A percentile compares a stretch with the other conserved stretches of the same genome.
These are phyloP conservation scores for Vulpes vulpes DNA, from an alignment of 2,113 vertebrate genomes.

Conservation along the genomic window DNA sequence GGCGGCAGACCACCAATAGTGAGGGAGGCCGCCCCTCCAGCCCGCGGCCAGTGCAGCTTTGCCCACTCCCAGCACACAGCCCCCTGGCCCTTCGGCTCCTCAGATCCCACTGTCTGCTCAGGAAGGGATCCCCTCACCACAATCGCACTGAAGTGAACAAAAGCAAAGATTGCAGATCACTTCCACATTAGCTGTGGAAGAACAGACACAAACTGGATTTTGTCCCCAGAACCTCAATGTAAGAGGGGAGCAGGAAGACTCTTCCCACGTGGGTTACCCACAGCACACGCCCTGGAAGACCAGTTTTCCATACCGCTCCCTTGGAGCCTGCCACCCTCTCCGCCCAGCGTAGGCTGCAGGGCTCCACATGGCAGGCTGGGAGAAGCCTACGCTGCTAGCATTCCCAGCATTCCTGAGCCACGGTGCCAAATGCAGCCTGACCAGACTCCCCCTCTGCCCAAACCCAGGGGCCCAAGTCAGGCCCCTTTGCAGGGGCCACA, in stretches of 20 bases:
- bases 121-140: not conserved
- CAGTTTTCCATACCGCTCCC: not conserved
- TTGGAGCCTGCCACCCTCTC: conserved; percentile 68
- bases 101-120: not conserved
- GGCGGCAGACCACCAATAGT: not conserved
- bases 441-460: conserved; percentile 55
- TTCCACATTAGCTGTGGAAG: not conserved
- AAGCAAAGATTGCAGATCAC: not conserved
- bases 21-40: not conserved
- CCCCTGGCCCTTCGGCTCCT: rapidly evolving
- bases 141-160: not conserved
- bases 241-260: not conserved
- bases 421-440: conserved; percentile 57
- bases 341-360: conserved; percentile 49
- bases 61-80: not conserved
- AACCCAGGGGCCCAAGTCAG: conserved; percentile 18
- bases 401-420: conserved; percentile 81
- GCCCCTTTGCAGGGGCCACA: not conserved
- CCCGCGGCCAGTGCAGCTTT: not conserved
- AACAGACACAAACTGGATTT: not conserved
- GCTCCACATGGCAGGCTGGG: conserved; percentile 55
- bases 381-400: conserved; percentile 68
- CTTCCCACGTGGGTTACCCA: not conserved
- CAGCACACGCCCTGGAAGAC: not conserved
- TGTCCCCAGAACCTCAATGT: not conserved